Percentiles rank a stretch among this genome's conserved stretches.
Conservation (phyloP, 2,797 vertebrate species). For the Eurystomus glaucurus region DNA sequence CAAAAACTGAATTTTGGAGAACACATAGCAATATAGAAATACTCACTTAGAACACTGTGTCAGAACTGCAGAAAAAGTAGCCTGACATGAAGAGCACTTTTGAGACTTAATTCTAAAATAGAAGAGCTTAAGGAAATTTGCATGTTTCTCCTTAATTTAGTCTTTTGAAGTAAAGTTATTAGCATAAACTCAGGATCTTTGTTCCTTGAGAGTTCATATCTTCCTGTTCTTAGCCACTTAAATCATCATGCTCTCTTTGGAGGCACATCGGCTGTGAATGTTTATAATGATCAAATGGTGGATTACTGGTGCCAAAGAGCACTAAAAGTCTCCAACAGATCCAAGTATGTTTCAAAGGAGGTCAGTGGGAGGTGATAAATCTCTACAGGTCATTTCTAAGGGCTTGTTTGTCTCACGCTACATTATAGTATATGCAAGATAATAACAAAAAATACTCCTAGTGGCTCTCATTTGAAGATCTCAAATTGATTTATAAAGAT, state of each 20-base stretch:
- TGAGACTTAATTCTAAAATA: neutral
- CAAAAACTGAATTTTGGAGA: neutral
- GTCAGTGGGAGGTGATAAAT: neutral
- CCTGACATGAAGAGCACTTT: neutral
- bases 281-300: neutral
- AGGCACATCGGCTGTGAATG: conserved; percentile 17
- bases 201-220: conserved; percentile 45
- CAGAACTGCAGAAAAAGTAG: neutral
- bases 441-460: neutral
- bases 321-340: conserved; percentile 20
- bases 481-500: neutral
- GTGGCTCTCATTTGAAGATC: neutral
- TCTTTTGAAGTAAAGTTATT: conserved; percentile 28
- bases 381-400: neutral
- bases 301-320: neutral
- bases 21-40: neutral
- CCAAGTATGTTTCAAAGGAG: neutral
- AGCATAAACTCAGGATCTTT: conserved; percentile 36
- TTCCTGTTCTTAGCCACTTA: conserved; percentile 43
- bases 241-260: neutral
- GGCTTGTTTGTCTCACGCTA: neutral
- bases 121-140: conserved; percentile 1
- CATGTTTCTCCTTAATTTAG: neutral
- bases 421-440: neutral
- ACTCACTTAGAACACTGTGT: neutral